Evolutionary conservation across 2,797 vertebrate species (phyloP).

Genomic region (Alauda arvensis): DNA sequence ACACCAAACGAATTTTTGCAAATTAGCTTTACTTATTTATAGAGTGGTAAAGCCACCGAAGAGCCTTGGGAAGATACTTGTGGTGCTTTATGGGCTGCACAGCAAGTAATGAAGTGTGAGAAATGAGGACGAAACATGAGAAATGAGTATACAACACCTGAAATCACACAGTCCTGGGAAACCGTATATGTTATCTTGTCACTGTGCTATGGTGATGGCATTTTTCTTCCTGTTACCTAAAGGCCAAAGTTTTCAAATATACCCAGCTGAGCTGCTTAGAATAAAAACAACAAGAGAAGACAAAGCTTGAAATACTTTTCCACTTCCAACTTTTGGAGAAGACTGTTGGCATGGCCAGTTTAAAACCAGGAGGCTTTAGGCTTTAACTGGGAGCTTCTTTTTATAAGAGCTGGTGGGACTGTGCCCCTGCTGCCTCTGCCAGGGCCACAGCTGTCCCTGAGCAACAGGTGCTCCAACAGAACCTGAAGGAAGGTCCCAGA

Average conservation of each 20-base stretch:
- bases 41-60: neutral
- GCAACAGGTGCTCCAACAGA: neutral
- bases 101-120: neutral
- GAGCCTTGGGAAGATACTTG: neutral
- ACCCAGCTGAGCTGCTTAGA: neutral
- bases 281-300: neutral
- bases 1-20: neutral
- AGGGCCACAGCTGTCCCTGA: neutral
- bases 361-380: neutral
- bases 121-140: neutral
- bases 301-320: neutral
- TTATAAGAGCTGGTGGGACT: neutral
- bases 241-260: neutral
- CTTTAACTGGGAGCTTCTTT: neutral
- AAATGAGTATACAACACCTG: neutral
- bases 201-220: neutral
- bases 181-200: neutral
- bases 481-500: neutral
- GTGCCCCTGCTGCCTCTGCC: neutral
- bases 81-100: neutral
- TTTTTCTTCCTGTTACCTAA: neutral
- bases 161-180: neutral
- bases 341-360: neutral
- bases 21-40: slow-evolving; percentile 28
- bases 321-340: neutral